Evolutionary conservation across 2,797 vertebrate species (phyloP).

Genomic region (Anabas testudineus): DNA sequence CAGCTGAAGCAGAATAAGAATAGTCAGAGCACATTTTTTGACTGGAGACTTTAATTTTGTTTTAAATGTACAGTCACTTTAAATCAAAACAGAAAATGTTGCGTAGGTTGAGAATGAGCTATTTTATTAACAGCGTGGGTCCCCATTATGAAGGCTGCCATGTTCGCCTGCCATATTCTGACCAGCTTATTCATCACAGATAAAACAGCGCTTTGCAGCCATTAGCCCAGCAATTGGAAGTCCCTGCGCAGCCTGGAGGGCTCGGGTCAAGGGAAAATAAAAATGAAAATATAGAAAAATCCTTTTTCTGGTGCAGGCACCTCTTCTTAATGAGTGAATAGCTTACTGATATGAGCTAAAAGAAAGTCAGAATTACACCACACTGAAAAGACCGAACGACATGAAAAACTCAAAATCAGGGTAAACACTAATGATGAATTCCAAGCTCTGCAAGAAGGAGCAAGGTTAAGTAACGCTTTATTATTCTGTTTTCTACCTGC

Average conservation of each 20-base stretch:
- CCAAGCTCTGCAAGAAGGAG: neutral
- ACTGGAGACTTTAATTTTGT: neutral
- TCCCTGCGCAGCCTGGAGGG: neutral
- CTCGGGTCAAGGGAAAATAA: neutral
- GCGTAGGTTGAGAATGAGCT: constrained; percentile 11
- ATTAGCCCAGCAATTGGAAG: constrained; percentile 13
- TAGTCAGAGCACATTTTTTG: neutral
- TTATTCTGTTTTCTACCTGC: constrained; percentile 21
- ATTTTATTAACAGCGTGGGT: constrained; percentile 9
- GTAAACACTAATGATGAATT: neutral
- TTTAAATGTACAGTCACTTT: neutral
- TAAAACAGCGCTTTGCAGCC: constrained; percentile 15
- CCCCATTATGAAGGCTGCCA: constrained; percentile 11
- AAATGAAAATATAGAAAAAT: neutral
- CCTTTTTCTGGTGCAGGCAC: neutral
- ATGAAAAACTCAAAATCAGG: constrained; percentile 7
- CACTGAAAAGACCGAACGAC: neutral
- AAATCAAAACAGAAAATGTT: constrained; percentile 9
- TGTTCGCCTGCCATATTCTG: neutral
- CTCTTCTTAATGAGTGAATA: neutral
- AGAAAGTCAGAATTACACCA: neutral
- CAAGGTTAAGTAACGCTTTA: neutral
- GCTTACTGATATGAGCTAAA: neutral
- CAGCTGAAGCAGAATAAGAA: neutral
- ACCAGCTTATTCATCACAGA: constrained; percentile 29